Evolutionary conservation across 1,140 invertebrate species (phyloP), one percentile per base, ranked within the genome.

Genomic region (Hyposmocoma kahamanoa): DNA sequence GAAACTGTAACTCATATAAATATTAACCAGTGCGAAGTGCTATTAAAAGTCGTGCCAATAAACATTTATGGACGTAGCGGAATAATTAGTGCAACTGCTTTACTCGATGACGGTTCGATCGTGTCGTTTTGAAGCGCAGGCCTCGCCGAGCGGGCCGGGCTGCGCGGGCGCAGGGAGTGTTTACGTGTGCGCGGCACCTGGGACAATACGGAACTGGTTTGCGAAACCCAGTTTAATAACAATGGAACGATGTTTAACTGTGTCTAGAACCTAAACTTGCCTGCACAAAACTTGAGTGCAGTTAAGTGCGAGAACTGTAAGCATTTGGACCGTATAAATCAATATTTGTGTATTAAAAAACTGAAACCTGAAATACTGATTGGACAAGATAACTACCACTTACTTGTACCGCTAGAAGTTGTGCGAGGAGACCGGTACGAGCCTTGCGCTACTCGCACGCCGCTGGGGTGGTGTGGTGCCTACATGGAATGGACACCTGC

Each of bases 341-440:
- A 19, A 24, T 18, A 4, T 13, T 21, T 22, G 17, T 5, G 5
- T 20, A 39, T 24, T 1, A 11, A 3, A 11, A n/a, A 28, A 21
- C n/a, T 19, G 20, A 47, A 26, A 32, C 46, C 46, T 6, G 22
- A 47, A 26, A 10, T 47, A 11, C 13, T 47, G 2, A 26, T 47
- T 5, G 46, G 46, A 1, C 46, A 47, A 11, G 46, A 47, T 30
- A 39, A 47, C 20, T 39, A 39, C 15, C 2, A 47, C 22, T 38
- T 47, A 26, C 11, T 47, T 3, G 3, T 17, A 13, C 46, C 46
- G 1, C 5, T 39, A 6, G 8, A 47, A 39, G 26, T 39, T 15
- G 3, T 47, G 4, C 10, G 1, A 2, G 34, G 32, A 5, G 21
- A 47, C 2, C 9, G 0, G 19, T 6, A 38, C n/a, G 19, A 38